phyloP scores from a whole-genome alignment of 2,113 vertebrate species.

The Sinocyclocheilus anshuiensis region DNA sequence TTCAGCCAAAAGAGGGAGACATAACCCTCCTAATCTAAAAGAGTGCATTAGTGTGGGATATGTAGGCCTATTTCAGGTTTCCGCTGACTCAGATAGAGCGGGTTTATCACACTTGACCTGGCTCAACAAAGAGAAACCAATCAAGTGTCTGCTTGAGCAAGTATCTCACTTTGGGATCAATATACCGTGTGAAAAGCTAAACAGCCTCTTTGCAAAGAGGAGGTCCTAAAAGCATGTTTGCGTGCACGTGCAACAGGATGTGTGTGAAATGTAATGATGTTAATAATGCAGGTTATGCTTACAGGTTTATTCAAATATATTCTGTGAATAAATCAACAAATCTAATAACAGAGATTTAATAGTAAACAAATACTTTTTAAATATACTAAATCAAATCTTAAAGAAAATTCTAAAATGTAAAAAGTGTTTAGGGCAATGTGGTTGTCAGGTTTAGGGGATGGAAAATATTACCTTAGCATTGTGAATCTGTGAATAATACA shows the following conservation, averaged over 20 bases:
- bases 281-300: neutral
- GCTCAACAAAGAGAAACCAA: neutral
- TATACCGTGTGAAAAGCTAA: slow-evolving; percentile 4
- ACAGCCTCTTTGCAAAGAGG: neutral
- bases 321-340: neutral
- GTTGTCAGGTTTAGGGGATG: neutral
- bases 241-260: neutral
- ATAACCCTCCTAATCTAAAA: neutral
- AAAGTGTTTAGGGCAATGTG: neutral
- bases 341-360: neutral
- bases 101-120: neutral
- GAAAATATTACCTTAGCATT: neutral
- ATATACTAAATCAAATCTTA: neutral
- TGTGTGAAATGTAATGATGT: neutral
- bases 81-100: neutral
- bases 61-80: neutral
- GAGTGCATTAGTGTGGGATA: neutral
- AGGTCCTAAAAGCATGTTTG: neutral
- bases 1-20: slow-evolving; percentile 25
- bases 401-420: neutral
- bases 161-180: neutral
- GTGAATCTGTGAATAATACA: too few species aligned
- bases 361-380: neutral
- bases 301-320: neutral
- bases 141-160: neutral